These are phyloP conservation scores for Drosophila bocki DNA, from an alignment of 1,140 invertebrate species.

Conservation along the genomic window DNA sequence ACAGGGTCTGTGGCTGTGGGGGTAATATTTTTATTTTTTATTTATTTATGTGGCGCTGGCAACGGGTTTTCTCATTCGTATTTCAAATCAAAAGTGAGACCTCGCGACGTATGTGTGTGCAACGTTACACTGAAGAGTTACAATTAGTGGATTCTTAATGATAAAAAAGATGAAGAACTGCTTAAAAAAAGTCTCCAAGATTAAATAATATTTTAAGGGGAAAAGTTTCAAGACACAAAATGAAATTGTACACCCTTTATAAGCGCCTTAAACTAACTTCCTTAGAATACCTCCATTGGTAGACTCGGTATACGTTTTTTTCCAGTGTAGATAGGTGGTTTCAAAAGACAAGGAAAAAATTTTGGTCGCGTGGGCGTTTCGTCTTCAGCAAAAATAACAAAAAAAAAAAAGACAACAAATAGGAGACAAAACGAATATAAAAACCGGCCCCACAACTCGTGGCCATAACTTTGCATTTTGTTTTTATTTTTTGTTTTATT, in stretches of 20 bases:
- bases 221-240: neutral
- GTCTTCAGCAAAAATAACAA: constrained; percentile 53
- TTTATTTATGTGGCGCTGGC: constrained; percentile 44
- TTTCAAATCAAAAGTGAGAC: constrained; percentile 63
- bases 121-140: constrained; percentile 6
- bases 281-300: too few relatives aligned
- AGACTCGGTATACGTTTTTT: neutral
- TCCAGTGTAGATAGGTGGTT: neutral
- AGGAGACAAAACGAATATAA: constrained; percentile 36
- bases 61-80: constrained; percentile 59
- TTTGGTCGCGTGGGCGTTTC: constrained; percentile 80
- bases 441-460: constrained; percentile 78
- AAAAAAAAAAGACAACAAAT: constrained; percentile 31
- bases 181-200: neutral
- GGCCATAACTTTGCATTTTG: constrained; percentile 76
- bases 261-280: neutral
- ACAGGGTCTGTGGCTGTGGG: neutral
- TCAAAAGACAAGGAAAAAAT: constrained; percentile 69
- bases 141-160: neutral
- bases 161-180: neutral
- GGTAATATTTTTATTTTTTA: constrained; percentile 22
- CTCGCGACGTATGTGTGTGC: constrained; percentile 68
- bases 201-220: neutral
- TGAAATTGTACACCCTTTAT: neutral
- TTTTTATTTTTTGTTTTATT: constrained; percentile 26